phyloP scores from a whole-genome alignment of 2,888 invertebrate genomes.

The Prosopocoilus inquinatus region DNA sequence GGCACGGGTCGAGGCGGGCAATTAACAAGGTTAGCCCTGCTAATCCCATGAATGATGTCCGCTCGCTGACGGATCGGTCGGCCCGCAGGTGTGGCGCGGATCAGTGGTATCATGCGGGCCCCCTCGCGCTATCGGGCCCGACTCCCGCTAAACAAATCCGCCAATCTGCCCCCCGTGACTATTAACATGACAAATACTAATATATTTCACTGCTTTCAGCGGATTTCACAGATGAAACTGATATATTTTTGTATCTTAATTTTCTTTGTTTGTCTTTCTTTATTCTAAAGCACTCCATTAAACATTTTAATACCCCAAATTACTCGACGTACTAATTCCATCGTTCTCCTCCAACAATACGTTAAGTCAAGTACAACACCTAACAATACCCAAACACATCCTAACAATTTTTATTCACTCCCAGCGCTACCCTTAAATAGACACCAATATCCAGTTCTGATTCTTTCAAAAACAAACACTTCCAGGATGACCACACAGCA shows the following conservation, averaged over 20 bases:
- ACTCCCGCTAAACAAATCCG: slow-evolving; percentile 31
- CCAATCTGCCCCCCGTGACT: slow-evolving; percentile 41
- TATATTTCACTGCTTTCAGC: slow-evolving; percentile 50
- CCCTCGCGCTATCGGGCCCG: slow-evolving; percentile 32
- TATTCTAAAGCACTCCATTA: slow-evolving; percentile 1
- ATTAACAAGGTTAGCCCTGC: slow-evolving; percentile 55
- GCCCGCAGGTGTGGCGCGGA: slow-evolving; percentile 38
- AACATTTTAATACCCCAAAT: not conserved
- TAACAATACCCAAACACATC: too few species aligned
- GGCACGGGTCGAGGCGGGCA: slow-evolving; percentile 49
- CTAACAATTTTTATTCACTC: too few species aligned
- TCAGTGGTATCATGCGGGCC: slow-evolving; percentile 37
- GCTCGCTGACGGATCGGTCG: slow-evolving; percentile 45
- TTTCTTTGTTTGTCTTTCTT: slow-evolving; percentile 26
- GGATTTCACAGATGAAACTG: slow-evolving; percentile 49
- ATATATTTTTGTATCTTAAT: slow-evolving; percentile 38
- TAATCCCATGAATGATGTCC: slow-evolving; percentile 56
- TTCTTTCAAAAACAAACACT: too few species aligned
- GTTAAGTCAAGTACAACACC: too few species aligned
- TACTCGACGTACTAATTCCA: too few species aligned
- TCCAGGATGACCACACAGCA: too few species aligned
- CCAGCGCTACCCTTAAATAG: too few species aligned
- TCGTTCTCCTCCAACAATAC: too few species aligned
- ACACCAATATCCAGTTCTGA: too few species aligned
- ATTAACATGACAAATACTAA: slow-evolving; percentile 54